Base-by-base conservation (phyloP, 2,888 invertebrate genomes). In the Synanthedon formicaeformis region DNA sequence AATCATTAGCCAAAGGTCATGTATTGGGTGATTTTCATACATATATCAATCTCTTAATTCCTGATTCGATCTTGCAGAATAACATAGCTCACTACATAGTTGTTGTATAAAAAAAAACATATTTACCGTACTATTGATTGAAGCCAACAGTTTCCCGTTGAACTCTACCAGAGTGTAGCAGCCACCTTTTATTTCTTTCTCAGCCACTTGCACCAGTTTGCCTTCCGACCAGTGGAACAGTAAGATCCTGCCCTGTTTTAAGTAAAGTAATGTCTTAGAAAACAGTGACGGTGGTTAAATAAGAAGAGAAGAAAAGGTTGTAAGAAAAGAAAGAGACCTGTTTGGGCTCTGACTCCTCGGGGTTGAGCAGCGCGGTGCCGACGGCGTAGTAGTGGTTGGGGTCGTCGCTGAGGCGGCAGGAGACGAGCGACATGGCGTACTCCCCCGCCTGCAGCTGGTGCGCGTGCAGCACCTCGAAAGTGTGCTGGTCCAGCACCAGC, bases 141-240 rank as follows among this genome's bases (percentile, higher is more conserved):
- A 94, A 0, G 98, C 98, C 48, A 99, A 85, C 41, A 99, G 91
- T 85, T 99, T 99, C 3, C 97, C 96, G 75, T 98, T 98, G 74
- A 99, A 98, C 73, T 97, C 96, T 0, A 95, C 93, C 54, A 99
- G 81, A 0, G 96, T 93, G 78, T 97, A 98, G 66, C 96, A 97
- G 1, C 95, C 95, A 6, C 99, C 98, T 80, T 98, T 97, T 56
- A 98, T 95, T 78, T 99, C 98, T 64, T 98, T 98, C 71, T 99
- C 99, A 0, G 96, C 95, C 1, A 98, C 91, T 71, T 94, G 94
- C 0, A 89, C 89, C 27, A 96, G 81, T 72, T 96, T 96, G 56
- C 96, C 94, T 63, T 98, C 98, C 27, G 89, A 88, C 91, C 94
- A 98, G 58, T 96, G 94, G 85, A 97, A 98, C 53, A 99, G 89